phyloP scores from a whole-genome alignment of 2,888 invertebrate species.

The Crepidodera aurea region DNA sequence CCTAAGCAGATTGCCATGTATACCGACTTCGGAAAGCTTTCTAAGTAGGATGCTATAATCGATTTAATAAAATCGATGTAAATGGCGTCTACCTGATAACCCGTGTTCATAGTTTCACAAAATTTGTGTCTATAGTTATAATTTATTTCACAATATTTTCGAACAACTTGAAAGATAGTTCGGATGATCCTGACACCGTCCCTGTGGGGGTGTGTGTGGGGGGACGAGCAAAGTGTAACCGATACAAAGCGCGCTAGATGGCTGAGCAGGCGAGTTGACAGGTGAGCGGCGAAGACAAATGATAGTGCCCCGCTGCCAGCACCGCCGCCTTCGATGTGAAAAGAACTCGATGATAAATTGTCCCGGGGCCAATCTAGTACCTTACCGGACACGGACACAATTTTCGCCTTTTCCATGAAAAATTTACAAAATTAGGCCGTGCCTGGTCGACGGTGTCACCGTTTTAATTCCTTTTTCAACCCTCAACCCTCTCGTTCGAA shows the following conservation, averaged over 20 bases:
- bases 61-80: no score
- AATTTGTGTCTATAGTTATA: no score
- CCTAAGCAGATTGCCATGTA: no score
- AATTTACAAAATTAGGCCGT: conserved; percentile 28
- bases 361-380: conserved; percentile 55
- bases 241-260: conserved; percentile 55
- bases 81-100: no score
- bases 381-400: conserved; percentile 15
- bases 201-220: conserved; percentile 7
- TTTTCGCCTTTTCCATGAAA: conserved; percentile 27
- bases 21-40: no score
- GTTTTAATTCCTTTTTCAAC: conserved; percentile 25
- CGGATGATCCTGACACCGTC: background rate
- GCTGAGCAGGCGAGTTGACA: conserved; percentile 53
- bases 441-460: conserved; percentile 27
- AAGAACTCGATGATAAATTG: conserved; percentile 59
- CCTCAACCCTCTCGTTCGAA: background rate
- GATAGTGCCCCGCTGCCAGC: conserved; percentile 51
- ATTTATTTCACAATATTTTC: no score
- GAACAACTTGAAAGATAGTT: no score
- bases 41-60: no score
- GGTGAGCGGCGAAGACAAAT: conserved; percentile 60
- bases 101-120: no score
- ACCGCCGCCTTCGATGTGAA: conserved; percentile 52
- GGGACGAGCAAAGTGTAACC: conserved; percentile 49